Percentiles rank a stretch among this genome's conserved stretches.
Evolutionary conservation across 2,797 vertebrate genomes (phyloP).

Genomic region (Nasua narica): DNA sequence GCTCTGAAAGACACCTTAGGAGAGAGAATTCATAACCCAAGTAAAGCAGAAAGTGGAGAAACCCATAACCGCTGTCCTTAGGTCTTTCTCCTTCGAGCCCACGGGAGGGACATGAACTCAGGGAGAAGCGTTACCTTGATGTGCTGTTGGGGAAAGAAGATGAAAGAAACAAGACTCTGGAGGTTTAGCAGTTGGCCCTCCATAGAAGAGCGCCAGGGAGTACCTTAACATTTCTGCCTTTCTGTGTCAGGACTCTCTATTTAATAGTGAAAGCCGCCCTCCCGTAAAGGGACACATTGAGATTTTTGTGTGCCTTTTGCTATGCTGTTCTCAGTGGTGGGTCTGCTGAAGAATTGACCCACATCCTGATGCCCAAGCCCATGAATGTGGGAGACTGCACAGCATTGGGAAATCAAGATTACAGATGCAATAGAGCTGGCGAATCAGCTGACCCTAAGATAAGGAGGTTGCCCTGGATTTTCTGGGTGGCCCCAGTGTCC

Average conservation of each 20-base stretch:
- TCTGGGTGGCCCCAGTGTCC: accelerated
- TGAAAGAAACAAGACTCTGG: accelerated
- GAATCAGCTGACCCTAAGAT: accelerated
- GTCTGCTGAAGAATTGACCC: neutral
- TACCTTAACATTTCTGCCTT: accelerated
- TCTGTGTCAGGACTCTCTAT: accelerated
- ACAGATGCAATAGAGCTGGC: too few species aligned
- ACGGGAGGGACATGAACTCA: neutral
- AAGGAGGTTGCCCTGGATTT: accelerated
- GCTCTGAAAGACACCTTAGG: neutral
- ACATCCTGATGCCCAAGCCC: neutral
- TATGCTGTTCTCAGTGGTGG: accelerated
- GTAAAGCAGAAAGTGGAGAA: accelerated
- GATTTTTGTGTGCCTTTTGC: accelerated
- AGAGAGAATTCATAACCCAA: neutral
- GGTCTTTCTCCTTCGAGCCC: neutral
- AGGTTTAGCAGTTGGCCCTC: neutral
- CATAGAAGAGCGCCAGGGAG: neutral
- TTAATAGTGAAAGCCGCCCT: accelerated
- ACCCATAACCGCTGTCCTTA: accelerated
- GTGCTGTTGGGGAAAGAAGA: too few species aligned
- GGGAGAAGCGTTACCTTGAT: accelerated
- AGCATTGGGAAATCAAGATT: neutral
- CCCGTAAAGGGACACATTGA: accelerated
- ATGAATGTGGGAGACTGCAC: accelerated